Conservation (phyloP, 1,140 invertebrate genomes). For the Pygmarrhopalites habei region DNA sequence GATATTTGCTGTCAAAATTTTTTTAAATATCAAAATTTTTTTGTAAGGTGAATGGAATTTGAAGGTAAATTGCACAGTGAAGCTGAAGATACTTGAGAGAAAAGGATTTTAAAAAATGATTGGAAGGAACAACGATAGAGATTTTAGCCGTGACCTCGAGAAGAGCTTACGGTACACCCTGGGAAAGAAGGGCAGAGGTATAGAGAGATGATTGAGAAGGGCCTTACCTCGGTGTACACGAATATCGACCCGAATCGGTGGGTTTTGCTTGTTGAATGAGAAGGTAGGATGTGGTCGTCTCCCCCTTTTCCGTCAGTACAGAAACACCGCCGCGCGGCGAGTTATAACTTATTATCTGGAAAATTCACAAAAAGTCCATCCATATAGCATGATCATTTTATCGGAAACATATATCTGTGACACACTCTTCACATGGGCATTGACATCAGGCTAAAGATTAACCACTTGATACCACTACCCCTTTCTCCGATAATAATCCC, state of each 20-base stretch:
- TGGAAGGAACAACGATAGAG: no score
- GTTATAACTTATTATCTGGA: slow-evolving; percentile 67
- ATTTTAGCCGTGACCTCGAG: background rate
- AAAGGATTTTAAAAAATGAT: no score
- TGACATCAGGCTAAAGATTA: no score
- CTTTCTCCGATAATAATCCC: no score
- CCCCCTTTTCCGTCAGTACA: slow-evolving; percentile 75
- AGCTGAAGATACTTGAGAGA: background rate
- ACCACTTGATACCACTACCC: no score
- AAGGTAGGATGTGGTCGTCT: slow-evolving; percentile 71
- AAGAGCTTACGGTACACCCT: background rate
- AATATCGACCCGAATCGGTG: slow-evolving; percentile 37
- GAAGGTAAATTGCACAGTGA: background rate
- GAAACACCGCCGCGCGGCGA: slow-evolving; percentile 62
- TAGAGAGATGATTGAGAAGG: background rate
- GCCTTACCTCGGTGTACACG: slow-evolving; percentile 22
- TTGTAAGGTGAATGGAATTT: background rate
- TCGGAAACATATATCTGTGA: no score
- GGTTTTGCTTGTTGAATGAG: slow-evolving; percentile 45
- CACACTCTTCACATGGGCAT: no score
- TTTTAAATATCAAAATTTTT: no score
- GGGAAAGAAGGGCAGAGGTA: background rate
- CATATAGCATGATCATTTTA: no score
- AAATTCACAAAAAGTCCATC: slow-evolving; percentile 28
- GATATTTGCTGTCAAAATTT: no score